These are phyloP conservation scores for Drosophila niveifrons DNA, from an alignment of 2,888 invertebrate genomes.

Conservation along the genomic window DNA sequence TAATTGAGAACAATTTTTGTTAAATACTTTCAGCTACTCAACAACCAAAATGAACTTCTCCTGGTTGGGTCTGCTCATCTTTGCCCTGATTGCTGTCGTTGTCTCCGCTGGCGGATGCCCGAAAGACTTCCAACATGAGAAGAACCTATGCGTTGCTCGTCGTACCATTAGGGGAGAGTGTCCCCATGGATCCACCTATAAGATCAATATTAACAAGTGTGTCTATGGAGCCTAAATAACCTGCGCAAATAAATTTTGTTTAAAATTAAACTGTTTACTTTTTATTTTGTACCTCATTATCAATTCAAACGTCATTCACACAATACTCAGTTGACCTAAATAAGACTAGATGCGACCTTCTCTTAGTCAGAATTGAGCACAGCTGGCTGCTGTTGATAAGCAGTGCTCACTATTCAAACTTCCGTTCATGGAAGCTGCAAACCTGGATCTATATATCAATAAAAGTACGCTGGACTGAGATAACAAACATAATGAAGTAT, in stretches of 20 bases:
- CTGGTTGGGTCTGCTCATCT: conserved; percentile 73
- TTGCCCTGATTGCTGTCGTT: conserved; percentile 72
- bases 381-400: conserved; percentile 27
- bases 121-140: conserved; percentile 62
- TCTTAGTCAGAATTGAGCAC: conserved; percentile 23
- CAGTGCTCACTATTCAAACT: conserved; percentile 49
- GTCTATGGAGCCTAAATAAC: conserved; percentile 49
- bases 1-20: not conserved
- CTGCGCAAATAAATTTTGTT: conserved; percentile 29
- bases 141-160: conserved; percentile 60
- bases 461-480: conserved; percentile 72
- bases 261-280: conserved; percentile 25
- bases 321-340: conserved; percentile 33
- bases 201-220: conserved; percentile 77
- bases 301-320: conserved; percentile 37
- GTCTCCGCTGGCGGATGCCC: conserved; percentile 73
- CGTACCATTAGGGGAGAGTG: conserved; percentile 83
- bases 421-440: conserved; percentile 78
- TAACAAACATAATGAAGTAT: not conserved
- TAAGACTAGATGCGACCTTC: conserved; percentile 4
- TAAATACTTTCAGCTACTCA: conserved; percentile 12
- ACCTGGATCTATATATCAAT: conserved; percentile 68
- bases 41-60: conserved; percentile 75
- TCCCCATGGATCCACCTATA: conserved; percentile 75
- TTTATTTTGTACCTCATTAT: conserved; percentile 33